These are phyloP conservation scores for Picathartes gymnocephalus DNA, from an alignment of 2,113 vertebrate species.

Conservation along the genomic window DNA sequence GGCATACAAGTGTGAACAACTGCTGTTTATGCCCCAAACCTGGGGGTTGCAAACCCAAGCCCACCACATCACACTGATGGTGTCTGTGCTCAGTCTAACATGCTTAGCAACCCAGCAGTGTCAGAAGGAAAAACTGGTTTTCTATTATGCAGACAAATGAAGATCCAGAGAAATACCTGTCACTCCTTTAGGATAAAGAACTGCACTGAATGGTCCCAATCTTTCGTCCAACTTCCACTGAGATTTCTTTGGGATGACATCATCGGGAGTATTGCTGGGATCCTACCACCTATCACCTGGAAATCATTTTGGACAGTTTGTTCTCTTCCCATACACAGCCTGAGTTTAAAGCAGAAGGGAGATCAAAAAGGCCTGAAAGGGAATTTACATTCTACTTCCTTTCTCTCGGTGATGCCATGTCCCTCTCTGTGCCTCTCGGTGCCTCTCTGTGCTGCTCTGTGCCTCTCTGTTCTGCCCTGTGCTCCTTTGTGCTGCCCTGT, in stretches of 20 bases:
- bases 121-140: background rate
- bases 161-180: background rate
- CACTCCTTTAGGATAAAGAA: background rate
- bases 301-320: background rate
- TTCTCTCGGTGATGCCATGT: background rate
- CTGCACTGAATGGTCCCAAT: background rate
- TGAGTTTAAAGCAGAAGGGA: background rate
- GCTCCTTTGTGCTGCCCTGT: too few relatives aligned
- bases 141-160: background rate
- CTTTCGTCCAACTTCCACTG: background rate
- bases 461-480: too few relatives aligned
- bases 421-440: too few relatives aligned
- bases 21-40: background rate
- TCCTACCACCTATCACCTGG: background rate
- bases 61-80: too few relatives aligned
- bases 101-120: background rate
- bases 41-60: background rate
- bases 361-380: background rate
- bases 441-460: too few relatives aligned
- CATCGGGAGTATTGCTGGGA: background rate
- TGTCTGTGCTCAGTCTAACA: background rate
- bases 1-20: background rate
- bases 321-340: background rate
- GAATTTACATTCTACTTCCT: background rate
- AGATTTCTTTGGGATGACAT: background rate